These are phyloP conservation scores for Ommatoiulus sabulosus DNA, from an alignment of 2,888 invertebrate genomes.

Conservation along the genomic window DNA sequence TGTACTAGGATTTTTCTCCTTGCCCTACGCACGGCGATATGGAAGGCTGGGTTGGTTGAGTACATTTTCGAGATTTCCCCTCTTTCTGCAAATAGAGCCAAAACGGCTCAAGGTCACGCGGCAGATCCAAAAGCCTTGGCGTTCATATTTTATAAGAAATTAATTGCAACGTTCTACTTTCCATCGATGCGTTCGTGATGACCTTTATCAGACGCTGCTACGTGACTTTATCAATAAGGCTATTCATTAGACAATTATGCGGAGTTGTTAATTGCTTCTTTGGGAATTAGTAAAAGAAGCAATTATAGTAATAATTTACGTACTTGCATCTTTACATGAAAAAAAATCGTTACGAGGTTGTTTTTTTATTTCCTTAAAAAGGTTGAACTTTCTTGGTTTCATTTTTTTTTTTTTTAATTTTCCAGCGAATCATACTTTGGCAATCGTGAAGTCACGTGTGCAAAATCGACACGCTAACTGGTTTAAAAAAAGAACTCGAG, in stretches of 20 bases:
- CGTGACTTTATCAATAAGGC: not conserved
- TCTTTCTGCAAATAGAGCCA: slow-evolving; percentile 23
- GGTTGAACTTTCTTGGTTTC: too few relatives aligned
- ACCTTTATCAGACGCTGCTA: not conserved
- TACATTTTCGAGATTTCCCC: slow-evolving; percentile 3
- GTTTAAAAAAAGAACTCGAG: too few relatives aligned
- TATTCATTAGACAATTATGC: not conserved
- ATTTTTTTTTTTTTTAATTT: too few relatives aligned
- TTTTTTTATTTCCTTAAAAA: too few relatives aligned
- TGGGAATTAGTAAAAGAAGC: too few relatives aligned
- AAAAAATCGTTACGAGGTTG: too few relatives aligned
- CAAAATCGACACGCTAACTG: too few relatives aligned
- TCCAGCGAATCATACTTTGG: not conserved
- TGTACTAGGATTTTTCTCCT: not conserved
- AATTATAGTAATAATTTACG: too few relatives aligned
- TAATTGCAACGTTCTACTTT: not conserved
- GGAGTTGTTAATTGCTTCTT: not conserved
- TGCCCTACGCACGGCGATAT: not conserved
- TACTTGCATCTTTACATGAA: too few relatives aligned
- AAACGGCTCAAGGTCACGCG: slow-evolving; percentile 8
- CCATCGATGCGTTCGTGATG: not conserved
- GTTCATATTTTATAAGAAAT: slow-evolving; percentile 32
- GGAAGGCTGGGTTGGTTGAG: not conserved
- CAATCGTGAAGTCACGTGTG: too few relatives aligned
- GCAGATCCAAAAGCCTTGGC: not conserved